Evolutionary conservation across 2,888 invertebrate species (phyloP).

Genomic region (Boloria selene): DNA sequence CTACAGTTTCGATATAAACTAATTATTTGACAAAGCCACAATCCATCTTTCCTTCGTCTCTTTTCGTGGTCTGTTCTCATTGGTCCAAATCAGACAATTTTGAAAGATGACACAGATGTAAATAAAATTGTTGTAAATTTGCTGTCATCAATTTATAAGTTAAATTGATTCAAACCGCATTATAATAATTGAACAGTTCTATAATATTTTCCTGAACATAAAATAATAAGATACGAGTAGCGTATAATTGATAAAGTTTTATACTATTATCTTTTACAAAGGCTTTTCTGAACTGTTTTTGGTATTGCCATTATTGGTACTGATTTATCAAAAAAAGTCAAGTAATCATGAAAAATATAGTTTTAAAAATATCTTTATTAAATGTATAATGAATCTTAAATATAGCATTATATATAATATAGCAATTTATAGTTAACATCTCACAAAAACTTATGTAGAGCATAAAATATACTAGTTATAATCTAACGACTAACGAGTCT

Average conservation of each 20-base stretch:
- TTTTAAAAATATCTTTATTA: too few relatives aligned
- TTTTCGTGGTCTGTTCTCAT: slow-evolving; percentile 68
- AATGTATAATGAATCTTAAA: background rate
- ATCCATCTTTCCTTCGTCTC: slow-evolving; percentile 77
- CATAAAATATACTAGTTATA: too few relatives aligned
- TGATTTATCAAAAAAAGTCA: background rate
- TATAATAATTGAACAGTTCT: background rate
- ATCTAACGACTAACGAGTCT: background rate
- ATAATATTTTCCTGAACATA: too few relatives aligned
- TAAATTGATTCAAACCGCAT: background rate
- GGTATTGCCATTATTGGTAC: slow-evolving; percentile 9
- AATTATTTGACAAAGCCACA: slow-evolving; percentile 68
- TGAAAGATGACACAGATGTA: slow-evolving; percentile 29
- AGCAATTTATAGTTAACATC: too few relatives aligned
- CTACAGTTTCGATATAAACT: slow-evolving; percentile 46
- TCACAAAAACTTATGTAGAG: too few relatives aligned
- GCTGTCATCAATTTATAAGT: background rate
- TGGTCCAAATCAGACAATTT: slow-evolving; percentile 78
- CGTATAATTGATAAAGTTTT: too few relatives aligned
- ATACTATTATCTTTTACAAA: background rate
- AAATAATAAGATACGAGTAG: too few relatives aligned
- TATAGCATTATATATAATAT: too few relatives aligned
- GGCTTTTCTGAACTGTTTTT: background rate
- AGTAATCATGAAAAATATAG: too few relatives aligned
- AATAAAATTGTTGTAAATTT: background rate